These are phyloP conservation scores for Bubo bubo DNA, from an alignment of 2,113 vertebrate species.

Conservation along the genomic window DNA sequence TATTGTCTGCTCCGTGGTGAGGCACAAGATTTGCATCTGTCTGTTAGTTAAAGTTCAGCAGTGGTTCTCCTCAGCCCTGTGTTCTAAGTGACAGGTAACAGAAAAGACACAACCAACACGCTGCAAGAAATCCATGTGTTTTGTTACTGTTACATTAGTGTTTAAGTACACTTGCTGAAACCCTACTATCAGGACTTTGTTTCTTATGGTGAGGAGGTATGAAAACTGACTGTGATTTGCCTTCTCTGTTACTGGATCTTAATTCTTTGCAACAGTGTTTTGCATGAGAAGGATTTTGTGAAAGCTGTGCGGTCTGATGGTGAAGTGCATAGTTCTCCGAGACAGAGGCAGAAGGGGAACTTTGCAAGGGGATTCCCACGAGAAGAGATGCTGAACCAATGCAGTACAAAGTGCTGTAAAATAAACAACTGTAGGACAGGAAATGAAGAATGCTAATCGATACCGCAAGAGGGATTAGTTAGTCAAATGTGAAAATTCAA, in stretches of 20 bases:
- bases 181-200: neutral
- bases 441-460: conserved; percentile 27
- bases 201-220: neutral
- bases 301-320: neutral
- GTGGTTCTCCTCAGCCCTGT: neutral
- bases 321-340: neutral
- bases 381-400: neutral
- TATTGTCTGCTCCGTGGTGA: neutral
- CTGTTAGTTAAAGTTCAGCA: neutral
- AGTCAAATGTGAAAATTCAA: conserved; percentile 47
- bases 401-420: neutral
- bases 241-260: neutral
- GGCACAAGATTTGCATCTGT: conserved; percentile 15
- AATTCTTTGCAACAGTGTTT: neutral
- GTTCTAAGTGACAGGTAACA: conserved; percentile 5
- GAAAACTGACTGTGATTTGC: neutral
- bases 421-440: conserved; percentile 56
- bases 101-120: neutral
- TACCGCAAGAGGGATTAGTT: neutral
- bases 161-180: neutral
- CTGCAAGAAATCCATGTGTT: neutral
- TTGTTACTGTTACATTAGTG: neutral
- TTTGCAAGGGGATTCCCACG: conserved; percentile 54
- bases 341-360: conserved; percentile 36
- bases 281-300: neutral